Conservation (phyloP, 1,140 invertebrate genomes). For the Batillaria attramentaria region DNA sequence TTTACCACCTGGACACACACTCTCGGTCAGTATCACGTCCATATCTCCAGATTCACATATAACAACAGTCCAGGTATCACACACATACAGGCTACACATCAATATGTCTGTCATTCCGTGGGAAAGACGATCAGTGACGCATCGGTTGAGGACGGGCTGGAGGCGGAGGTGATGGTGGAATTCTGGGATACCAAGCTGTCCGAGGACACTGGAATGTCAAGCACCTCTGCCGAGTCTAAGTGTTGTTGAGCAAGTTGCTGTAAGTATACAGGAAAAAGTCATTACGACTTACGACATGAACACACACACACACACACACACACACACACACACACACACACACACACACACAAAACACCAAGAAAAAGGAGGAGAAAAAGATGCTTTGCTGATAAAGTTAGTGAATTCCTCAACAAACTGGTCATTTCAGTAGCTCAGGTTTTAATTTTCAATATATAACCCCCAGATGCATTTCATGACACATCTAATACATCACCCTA, state of each 20-base stretch:
- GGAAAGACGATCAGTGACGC: conserved; percentile 17
- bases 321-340: background rate
- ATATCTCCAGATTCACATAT: background rate
- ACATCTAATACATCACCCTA: too few relatives aligned
- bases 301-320: background rate
- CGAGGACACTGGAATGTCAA: background rate
- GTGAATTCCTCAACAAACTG: too few relatives aligned
- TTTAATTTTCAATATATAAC: too few relatives aligned
- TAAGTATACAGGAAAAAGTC: background rate
- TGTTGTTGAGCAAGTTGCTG: conserved; percentile 50
- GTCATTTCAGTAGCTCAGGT: too few relatives aligned
- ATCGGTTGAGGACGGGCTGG: background rate
- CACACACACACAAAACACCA: background rate
- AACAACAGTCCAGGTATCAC: background rate
- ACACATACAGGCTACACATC: background rate
- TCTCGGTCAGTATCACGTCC: background rate
- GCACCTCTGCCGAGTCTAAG: conserved; percentile 16
- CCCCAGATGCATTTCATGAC: too few relatives aligned
- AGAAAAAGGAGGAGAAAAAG: too few relatives aligned
- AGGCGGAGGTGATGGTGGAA: conserved; percentile 9
- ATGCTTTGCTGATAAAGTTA: too few relatives aligned
- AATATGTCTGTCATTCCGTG: background rate
- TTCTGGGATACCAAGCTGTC: conserved; percentile 19
- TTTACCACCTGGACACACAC: background rate
- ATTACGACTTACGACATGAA: background rate